These are phyloP conservation scores for Macrochelys suwanniensis DNA, from an alignment of 2,797 vertebrate species.

Conservation along the genomic window DNA sequence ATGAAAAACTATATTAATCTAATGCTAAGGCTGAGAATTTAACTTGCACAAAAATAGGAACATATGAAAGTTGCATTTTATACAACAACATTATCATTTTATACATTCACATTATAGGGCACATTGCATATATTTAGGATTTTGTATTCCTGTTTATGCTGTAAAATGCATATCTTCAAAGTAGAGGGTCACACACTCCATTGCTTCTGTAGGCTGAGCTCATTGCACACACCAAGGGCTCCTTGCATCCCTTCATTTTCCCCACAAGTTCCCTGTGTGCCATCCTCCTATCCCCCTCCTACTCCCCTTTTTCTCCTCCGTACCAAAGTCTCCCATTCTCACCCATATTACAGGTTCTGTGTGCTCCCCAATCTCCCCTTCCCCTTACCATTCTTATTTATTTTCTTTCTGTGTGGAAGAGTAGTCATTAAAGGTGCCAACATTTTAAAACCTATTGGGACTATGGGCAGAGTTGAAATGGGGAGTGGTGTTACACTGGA, in stretches of 20 bases:
- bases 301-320: not conserved
- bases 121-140: not conserved
- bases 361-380: not conserved
- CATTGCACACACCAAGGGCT: not conserved
- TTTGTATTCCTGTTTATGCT: constrained; percentile 1
- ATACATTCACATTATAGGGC: not conserved
- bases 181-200: not conserved
- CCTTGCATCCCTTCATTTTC: not conserved
- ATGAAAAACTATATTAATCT: not conserved
- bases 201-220: not conserved
- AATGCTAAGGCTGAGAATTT: not conserved
- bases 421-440: not conserved
- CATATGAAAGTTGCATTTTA: not conserved
- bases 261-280: not conserved
- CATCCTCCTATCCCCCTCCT: not conserved
- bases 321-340: not conserved
- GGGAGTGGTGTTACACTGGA: not conserved
- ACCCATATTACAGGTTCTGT: not conserved
- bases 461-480: not conserved
- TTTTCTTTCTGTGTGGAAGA: not conserved
- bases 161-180: not conserved
- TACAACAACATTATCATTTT: not conserved
- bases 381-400: not conserved
- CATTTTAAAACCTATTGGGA: not conserved
- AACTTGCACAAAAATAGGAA: not conserved